phyloP scores from a whole-genome alignment of 2,888 invertebrate genomes.

The Cheilosia urbana region DNA sequence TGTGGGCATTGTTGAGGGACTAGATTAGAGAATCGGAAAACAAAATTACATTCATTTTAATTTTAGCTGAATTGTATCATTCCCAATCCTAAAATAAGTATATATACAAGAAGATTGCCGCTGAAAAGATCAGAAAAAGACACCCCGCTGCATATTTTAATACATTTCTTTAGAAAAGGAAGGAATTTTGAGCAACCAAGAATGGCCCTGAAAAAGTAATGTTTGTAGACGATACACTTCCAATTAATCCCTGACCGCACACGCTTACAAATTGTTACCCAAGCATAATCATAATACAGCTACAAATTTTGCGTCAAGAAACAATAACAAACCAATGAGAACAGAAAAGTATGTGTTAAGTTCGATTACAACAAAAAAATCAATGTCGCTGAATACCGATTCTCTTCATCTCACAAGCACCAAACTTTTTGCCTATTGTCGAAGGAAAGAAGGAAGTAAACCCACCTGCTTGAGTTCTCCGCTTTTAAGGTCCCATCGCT shows the following conservation, averaged over 20 bases:
- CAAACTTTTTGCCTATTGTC: slow-evolving; percentile 57
- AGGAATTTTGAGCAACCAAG: background rate
- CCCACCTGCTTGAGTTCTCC: slow-evolving; percentile 80
- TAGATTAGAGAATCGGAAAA: slow-evolving; percentile 77
- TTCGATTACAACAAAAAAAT: background rate
- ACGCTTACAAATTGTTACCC: slow-evolving; percentile 59
- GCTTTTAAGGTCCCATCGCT: slow-evolving; percentile 90
- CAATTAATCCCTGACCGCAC: slow-evolving; percentile 46
- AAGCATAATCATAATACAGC: slow-evolving; percentile 62
- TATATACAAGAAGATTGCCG: slow-evolving; percentile 3
- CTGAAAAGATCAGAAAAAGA: slow-evolving; percentile 1
- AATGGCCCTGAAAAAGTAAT: background rate
- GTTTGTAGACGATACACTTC: slow-evolving; percentile 51
- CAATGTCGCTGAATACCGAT: slow-evolving; percentile 35
- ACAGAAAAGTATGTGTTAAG: slow-evolving; percentile 40
- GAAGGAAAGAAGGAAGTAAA: background rate
- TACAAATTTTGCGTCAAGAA: slow-evolving; percentile 55
- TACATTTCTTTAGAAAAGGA: background rate
- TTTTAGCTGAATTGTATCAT: background rate
- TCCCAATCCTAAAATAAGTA: background rate
- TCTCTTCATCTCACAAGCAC: slow-evolving; percentile 22
- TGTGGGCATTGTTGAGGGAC: slow-evolving; percentile 92
- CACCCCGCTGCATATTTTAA: slow-evolving; percentile 19
- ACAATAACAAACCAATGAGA: slow-evolving; percentile 66
- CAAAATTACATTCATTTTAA: background rate